phyloP scores from a whole-genome alignment of 2,797 vertebrate genomes.

The Pitangus sulphuratus region DNA sequence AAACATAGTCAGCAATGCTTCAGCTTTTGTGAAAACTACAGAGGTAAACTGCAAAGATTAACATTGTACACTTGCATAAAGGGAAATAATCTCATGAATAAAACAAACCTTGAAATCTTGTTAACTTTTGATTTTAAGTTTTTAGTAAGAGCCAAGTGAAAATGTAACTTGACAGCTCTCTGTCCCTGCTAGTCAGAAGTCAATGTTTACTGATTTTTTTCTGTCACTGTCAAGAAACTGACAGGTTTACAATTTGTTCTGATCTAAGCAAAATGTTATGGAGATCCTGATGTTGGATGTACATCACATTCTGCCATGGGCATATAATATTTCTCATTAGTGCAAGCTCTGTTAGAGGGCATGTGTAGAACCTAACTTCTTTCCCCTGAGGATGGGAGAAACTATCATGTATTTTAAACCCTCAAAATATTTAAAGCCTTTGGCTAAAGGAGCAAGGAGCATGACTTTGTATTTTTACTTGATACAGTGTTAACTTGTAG shows the following conservation, averaged over 20 bases:
- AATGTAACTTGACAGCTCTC: background rate
- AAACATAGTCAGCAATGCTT: constrained; percentile 79
- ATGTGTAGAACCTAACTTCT: background rate
- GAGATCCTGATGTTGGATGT: background rate
- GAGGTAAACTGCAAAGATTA: constrained; percentile 75
- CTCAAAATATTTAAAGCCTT: background rate
- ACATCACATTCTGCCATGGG: accelerated
- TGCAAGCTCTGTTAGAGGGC: background rate
- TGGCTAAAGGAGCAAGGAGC: background rate
- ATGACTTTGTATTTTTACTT: background rate
- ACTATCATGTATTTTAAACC: background rate
- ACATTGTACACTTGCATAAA: background rate
- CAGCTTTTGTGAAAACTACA: constrained; percentile 80
- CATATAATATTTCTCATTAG: background rate
- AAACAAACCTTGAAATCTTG: background rate
- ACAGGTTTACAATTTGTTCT: background rate
- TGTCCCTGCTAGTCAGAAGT: background rate
- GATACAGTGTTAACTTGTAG: background rate
- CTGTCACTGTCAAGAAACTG: background rate
- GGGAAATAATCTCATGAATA: background rate
- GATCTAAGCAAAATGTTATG: background rate
- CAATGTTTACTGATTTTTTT: background rate
- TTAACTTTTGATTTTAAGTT: background rate
- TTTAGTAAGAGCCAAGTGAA: background rate
- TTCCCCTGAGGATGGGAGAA: background rate